Percentiles rank a stretch among this genome's conserved stretches.
Evolutionary conservation across 2,113 vertebrate genomes (phyloP).

Genomic region (Hydrolagus affinis): DNA sequence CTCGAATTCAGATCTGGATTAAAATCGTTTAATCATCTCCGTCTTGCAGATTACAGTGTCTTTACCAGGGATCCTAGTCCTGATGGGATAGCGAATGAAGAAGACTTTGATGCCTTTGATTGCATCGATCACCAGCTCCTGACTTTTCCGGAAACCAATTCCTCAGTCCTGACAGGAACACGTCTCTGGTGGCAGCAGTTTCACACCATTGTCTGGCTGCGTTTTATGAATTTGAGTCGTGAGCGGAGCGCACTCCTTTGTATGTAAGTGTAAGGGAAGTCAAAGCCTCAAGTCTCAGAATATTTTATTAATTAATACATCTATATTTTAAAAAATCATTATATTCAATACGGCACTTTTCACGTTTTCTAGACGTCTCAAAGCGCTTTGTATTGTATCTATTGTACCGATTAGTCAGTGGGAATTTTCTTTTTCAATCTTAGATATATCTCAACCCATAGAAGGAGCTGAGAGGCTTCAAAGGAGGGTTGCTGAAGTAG

Average conservation of each 20-base stretch:
- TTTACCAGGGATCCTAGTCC: conserved; percentile 55
- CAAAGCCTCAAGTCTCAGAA: no score
- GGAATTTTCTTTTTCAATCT: no score
- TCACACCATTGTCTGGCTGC: conserved; percentile 71
- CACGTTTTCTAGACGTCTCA: no score
- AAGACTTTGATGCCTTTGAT: conserved; percentile 58
- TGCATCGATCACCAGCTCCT: conserved; percentile 81
- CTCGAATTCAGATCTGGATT: no score
- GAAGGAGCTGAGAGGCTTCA: no score
- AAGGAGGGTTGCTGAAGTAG: no score
- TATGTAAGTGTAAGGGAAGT: conserved; percentile 46
- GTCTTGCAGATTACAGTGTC: conserved; percentile 76
- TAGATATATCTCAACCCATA: no score
- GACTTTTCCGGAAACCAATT: conserved; percentile 62
- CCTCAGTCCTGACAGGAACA: conserved; percentile 48
- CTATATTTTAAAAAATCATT: no score
- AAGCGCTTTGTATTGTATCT: no score
- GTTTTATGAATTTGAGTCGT: conserved; percentile 73
- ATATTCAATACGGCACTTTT: no score
- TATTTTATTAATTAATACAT: no score
- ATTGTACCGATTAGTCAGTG: no score
- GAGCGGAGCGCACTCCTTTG: conserved; percentile 73
- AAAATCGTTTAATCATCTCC: not conserved
- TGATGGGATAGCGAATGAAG: conserved; percentile 57
- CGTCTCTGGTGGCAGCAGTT: conserved; percentile 87